Evolutionary conservation across 2,888 invertebrate genomes (phyloP).

Genomic region (Drosophila multiciliata): DNA sequence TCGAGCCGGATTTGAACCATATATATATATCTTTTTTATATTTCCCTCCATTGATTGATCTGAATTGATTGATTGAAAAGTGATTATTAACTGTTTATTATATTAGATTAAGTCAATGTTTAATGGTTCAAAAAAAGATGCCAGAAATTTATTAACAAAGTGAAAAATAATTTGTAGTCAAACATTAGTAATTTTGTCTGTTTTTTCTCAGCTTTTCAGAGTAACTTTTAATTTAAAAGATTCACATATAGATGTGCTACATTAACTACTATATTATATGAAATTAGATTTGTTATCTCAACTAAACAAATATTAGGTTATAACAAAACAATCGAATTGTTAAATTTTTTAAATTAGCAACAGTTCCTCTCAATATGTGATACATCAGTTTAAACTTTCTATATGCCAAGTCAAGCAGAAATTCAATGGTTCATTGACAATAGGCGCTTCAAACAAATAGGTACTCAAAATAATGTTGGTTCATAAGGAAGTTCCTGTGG

Average conservation of each 20-base stretch:
- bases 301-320: background rate
- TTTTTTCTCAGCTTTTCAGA: background rate
- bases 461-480: background rate
- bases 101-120: background rate
- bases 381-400: conserved; percentile 25
- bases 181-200: background rate
- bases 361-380: background rate
- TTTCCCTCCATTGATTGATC: background rate
- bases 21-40: background rate
- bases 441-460: conserved; percentile 8
- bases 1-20: no score
- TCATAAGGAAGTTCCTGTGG: conserved; percentile 57
- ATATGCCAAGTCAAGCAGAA: conserved; percentile 51
- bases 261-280: no score
- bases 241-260: background rate
- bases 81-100: background rate
- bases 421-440: conserved; percentile 40
- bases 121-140: background rate
- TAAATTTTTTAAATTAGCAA: no score
- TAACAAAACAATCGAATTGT: background rate
- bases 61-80: no score
- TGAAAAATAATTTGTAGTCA: background rate
- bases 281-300: background rate
- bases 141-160: background rate
- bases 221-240: background rate